Conservation (phyloP, 2,113 vertebrate species). For the Riparia riparia region DNA sequence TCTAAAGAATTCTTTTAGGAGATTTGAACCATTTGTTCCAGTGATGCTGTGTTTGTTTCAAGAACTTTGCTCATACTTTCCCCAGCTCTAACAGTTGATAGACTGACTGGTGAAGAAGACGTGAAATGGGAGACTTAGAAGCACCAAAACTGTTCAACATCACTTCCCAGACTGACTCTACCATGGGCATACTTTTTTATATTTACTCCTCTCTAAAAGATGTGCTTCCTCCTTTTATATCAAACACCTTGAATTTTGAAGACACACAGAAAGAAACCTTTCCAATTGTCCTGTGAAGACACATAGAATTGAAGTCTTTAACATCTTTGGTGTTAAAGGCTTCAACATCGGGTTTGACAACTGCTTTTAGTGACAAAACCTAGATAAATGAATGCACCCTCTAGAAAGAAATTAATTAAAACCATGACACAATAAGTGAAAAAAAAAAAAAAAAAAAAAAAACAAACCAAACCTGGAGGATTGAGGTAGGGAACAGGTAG, state of each 20-base stretch:
- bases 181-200: neutral
- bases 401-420: neutral
- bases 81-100: neutral
- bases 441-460: neutral
- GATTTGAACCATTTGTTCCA: neutral
- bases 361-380: neutral
- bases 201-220: neutral
- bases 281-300: no score
- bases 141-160: neutral
- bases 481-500: neutral
- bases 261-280: neutral
- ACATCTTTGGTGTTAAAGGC: neutral
- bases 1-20: neutral
- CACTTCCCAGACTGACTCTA: neutral
- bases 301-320: no score
- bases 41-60: neutral
- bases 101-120: neutral
- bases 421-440: neutral
- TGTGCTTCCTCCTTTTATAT: neutral
- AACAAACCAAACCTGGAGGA: neutral
- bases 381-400: neutral
- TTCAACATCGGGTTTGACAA: neutral
- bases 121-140: neutral
- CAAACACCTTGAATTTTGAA: neutral
- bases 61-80: neutral